These are phyloP conservation scores for Euclidia mi DNA, from an alignment of 2,888 invertebrate species.

Conservation along the genomic window DNA sequence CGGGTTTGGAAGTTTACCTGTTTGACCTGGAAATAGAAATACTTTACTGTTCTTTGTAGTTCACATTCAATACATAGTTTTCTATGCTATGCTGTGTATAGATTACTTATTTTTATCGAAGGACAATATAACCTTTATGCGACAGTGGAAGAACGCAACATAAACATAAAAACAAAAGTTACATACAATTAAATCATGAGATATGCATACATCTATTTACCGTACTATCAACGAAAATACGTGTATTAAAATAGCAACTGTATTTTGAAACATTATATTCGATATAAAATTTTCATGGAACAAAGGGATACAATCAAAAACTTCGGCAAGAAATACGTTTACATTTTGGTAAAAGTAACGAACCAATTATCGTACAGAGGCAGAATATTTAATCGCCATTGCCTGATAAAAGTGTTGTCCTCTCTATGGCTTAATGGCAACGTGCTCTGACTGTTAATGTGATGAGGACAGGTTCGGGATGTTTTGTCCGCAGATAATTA, in stretches of 20 bases:
- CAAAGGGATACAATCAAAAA: background rate
- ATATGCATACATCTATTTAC: no score
- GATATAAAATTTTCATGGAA: background rate
- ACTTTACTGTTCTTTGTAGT: no score
- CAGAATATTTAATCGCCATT: constrained; percentile 19
- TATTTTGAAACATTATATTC: constrained; percentile 8
- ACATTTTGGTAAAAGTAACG: constrained; percentile 10
- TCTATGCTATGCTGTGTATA: no score
- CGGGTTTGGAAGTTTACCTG: background rate
- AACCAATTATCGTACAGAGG: constrained; percentile 24
- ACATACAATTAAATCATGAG: no score
- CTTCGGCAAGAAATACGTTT: constrained; percentile 1
- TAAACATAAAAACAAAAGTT: no score
- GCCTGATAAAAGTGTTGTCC: constrained; percentile 16
- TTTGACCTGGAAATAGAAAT: background rate
- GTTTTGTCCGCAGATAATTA: background rate
- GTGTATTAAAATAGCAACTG: constrained; percentile 17
- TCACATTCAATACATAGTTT: no score
- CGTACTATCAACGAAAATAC: no score
- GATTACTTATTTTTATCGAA: no score
- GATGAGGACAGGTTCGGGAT: background rate
- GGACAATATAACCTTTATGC: no score
- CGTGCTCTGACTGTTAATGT: constrained; percentile 9
- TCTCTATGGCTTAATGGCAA: constrained; percentile 13
- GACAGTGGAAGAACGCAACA: no score